These are phyloP conservation scores for Phyllopteryx taeniolatus DNA, from an alignment of 2,113 vertebrate genomes.

Conservation along the genomic window DNA sequence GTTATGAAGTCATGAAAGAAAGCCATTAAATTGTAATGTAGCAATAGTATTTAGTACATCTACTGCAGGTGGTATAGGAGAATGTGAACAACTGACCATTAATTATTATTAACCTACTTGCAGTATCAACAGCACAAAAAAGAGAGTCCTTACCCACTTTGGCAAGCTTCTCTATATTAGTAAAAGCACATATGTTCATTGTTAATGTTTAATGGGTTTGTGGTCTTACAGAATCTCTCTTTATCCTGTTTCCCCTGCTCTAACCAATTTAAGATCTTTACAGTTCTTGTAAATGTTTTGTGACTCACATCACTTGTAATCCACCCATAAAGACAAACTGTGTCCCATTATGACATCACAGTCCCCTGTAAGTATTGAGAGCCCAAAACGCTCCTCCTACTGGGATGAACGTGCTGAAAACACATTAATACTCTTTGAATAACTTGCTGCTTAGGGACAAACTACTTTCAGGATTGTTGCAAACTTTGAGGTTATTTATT, in stretches of 20 bases:
- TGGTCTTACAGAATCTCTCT: not conserved
- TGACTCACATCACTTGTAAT: conserved; percentile 61
- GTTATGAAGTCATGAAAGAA: not conserved
- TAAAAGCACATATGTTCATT: conserved; percentile 1
- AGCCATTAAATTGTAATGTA: not conserved
- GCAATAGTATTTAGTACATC: not conserved
- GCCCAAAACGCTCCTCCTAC: conserved; percentile 18
- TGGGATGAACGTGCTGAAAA: conserved; percentile 8
- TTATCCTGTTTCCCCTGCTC: conserved; percentile 1
- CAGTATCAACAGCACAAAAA: not conserved
- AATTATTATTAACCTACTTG: not conserved
- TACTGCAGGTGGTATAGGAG: not conserved
- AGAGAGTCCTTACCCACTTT: not conserved
- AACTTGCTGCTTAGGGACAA: not conserved
- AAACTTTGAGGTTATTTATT: not conserved
- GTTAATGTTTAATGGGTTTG: conserved; percentile 8
- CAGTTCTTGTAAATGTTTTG: conserved; percentile 67
- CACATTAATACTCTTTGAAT: not conserved
- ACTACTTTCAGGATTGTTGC: not conserved
- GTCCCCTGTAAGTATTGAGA: conserved; percentile 43
- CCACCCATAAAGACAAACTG: conserved; percentile 68
- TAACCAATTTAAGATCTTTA: conserved; percentile 13
- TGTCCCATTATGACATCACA: conserved; percentile 59
- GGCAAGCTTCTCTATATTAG: not conserved
- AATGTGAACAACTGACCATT: not conserved